Conservation (phyloP, 2,888 invertebrate genomes). For the Ectemnius cavifrons region DNA sequence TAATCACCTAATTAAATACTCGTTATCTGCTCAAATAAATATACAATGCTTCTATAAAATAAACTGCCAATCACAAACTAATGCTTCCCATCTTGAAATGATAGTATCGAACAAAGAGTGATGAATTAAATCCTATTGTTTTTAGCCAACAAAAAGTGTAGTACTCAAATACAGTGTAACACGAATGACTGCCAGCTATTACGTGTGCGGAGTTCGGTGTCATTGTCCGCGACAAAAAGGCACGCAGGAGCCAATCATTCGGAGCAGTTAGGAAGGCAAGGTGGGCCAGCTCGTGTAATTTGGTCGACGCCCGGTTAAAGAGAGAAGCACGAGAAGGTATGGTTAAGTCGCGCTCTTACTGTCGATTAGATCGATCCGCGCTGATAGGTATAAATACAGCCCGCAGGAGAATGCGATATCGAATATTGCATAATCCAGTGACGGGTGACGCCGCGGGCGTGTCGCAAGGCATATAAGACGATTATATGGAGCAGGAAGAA, state of each 20-base stretch:
- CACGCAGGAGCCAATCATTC: conserved; percentile 1
- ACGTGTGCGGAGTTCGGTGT: background rate
- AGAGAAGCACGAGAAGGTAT: conserved; percentile 36
- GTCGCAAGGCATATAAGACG: conserved; percentile 60
- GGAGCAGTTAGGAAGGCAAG: background rate
- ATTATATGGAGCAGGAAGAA: conserved; percentile 58
- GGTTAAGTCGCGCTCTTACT: conserved; percentile 26
- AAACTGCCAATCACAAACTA: too few species aligned
- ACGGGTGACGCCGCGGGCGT: conserved; percentile 62
- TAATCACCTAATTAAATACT: too few species aligned
- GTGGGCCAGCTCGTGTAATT: background rate
- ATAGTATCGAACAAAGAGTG: too few species aligned
- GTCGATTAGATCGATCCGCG: conserved; percentile 52
- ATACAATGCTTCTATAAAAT: too few species aligned
- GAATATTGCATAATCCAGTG: conserved; percentile 74
- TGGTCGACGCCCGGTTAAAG: conserved; percentile 17
- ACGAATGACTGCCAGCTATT: too few species aligned
- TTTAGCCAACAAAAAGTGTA: too few species aligned
- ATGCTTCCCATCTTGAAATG: too few species aligned
- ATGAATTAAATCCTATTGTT: too few species aligned
- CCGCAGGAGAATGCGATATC: conserved; percentile 64
- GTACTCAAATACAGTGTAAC: too few species aligned
- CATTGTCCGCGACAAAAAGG: background rate
- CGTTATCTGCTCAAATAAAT: too few species aligned
- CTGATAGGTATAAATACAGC: conserved; percentile 54